Evolutionary conservation across 2,113 vertebrate genomes (phyloP), one percentile per base, ranked within the genome.

Genomic region (Nipponia nippon): DNA sequence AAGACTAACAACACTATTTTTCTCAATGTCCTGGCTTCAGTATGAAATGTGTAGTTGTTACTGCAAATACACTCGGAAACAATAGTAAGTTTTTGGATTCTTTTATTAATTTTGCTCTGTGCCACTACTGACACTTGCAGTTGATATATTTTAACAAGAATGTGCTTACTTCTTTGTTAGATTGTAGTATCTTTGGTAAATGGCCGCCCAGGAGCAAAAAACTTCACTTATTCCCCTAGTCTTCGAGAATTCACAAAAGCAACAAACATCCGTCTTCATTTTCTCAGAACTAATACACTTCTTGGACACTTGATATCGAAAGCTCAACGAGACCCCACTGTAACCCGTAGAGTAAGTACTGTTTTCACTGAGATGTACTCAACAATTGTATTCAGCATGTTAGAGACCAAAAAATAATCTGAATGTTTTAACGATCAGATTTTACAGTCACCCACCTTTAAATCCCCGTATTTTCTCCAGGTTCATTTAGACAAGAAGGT

Each of bases 261-360:
- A 61, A 99, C 99, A 61, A 99, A 99, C 94, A 98, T 99, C 72
- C 99, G 99, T 46, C 97, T 99, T 78, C 98, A 76, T 79, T 99
- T 99, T 93, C 98, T 99, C 21, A 98, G 98, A 88, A 99, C 99
- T 59, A 99, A 97, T 92, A 99, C 99, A 2, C 98, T 99, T 36
- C 98, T 99, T n/a, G 99, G 99, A 56, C 99, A 99, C 90, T 98
- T 99, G 86, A 99, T 99, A 93, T 99, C 99, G 52, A 99, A 99
- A 97, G 98, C 99, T 42, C 98, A 99, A 72, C 96, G 98, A 83
- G 99, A 99, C 82, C 99, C 99, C 42, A 99, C 98, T 0, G 99
- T 99, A 90, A 99, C 99, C 17, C 98, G 99, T 16, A 97, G 99
- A 96, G 99, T 99, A 96, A 98, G 99, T 94, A 22, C 18, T 53